These are phyloP conservation scores for Carabus problematicus DNA, from an alignment of 2,888 invertebrate genomes.

Conservation along the genomic window DNA sequence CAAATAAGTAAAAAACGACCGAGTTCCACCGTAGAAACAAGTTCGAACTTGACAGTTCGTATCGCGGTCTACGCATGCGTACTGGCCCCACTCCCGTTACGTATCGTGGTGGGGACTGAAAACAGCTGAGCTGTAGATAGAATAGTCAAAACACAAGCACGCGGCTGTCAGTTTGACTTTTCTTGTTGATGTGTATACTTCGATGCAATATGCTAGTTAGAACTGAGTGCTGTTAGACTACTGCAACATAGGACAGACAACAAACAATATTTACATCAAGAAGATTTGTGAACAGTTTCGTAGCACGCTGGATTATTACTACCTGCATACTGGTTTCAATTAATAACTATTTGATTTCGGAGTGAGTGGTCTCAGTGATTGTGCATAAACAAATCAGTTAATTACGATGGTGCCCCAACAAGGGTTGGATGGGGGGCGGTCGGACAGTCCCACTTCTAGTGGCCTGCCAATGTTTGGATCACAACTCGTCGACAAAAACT, in stretches of 20 bases:
- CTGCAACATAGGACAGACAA: slow-evolving; percentile 1
- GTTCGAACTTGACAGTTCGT: slow-evolving; percentile 40
- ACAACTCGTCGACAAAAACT: slow-evolving; percentile 87
- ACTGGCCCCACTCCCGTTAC: slow-evolving; percentile 48
- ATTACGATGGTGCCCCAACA: slow-evolving; percentile 77
- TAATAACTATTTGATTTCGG: slow-evolving; percentile 34
- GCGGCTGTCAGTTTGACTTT: slow-evolving; percentile 67
- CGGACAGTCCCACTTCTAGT: slow-evolving; percentile 68
- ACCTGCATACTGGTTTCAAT: slow-evolving; percentile 12
- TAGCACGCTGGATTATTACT: slow-evolving; percentile 30
- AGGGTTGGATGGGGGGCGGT: slow-evolving; percentile 63
- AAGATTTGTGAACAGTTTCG: slow-evolving; percentile 22
- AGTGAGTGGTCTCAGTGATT: slow-evolving; percentile 45
- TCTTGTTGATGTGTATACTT: slow-evolving; percentile 58
- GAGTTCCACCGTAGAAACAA: slow-evolving; percentile 25
- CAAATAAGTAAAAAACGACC: slow-evolving; percentile 6
- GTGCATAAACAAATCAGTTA: slow-evolving; percentile 16
- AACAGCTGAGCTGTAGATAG: slow-evolving; percentile 60
- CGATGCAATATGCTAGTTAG: slow-evolving; percentile 52
- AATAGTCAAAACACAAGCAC: slow-evolving; percentile 60
- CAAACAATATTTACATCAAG: slow-evolving; percentile 16
- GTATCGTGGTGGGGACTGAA: slow-evolving; percentile 50
- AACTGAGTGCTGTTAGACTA: slow-evolving; percentile 53
- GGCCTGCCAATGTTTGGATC: slow-evolving; percentile 85
- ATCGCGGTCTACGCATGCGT: slow-evolving; percentile 51